Evolutionary conservation across 2,797 vertebrate genomes (phyloP).

Genomic region (Heterohyrax brucei): DNA sequence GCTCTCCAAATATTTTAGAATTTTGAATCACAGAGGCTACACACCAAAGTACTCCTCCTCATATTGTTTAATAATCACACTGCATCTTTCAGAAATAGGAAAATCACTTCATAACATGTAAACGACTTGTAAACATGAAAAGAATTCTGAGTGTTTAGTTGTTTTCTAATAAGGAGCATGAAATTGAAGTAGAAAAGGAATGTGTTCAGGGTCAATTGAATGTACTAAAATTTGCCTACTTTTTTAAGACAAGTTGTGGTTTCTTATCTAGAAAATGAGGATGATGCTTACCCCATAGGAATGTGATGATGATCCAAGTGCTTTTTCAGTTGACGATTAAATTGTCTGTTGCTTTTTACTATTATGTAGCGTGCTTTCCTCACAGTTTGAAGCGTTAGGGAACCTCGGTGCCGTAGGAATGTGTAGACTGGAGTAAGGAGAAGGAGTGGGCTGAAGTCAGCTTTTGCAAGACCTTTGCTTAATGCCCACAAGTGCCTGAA

Average conservation of each 20-base stretch:
- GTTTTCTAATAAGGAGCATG: conserved; percentile 45
- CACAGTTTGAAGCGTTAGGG: not conserved
- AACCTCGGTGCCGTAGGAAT: conserved; percentile 1
- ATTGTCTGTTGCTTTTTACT: conserved; percentile 60
- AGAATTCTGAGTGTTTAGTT: conserved; percentile 55
- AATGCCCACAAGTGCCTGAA: not conserved
- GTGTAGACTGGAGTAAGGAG: not conserved
- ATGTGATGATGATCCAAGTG: conserved; percentile 50
- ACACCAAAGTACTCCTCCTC: not conserved
- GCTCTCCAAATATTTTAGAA: conserved; percentile 60
- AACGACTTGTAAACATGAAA: not conserved
- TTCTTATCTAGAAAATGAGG: conserved; percentile 50
- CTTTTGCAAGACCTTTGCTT: not conserved
- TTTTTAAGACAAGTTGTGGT: conserved; percentile 38
- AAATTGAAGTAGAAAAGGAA: conserved; percentile 48
- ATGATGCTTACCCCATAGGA: not conserved
- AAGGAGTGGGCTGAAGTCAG: not conserved
- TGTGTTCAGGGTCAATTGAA: conserved; percentile 46
- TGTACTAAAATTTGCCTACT: not conserved
- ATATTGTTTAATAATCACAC: conserved; percentile 55
- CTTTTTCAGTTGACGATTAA: conserved; percentile 64
- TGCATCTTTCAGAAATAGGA: conserved; percentile 55
- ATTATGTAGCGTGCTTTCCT: conserved; percentile 40
- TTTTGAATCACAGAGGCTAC: conserved; percentile 43
- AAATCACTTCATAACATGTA: conserved; percentile 38